Evolutionary conservation across 2,888 invertebrate species (phyloP).

Genomic region (Dasysyrphus albostriatus): DNA sequence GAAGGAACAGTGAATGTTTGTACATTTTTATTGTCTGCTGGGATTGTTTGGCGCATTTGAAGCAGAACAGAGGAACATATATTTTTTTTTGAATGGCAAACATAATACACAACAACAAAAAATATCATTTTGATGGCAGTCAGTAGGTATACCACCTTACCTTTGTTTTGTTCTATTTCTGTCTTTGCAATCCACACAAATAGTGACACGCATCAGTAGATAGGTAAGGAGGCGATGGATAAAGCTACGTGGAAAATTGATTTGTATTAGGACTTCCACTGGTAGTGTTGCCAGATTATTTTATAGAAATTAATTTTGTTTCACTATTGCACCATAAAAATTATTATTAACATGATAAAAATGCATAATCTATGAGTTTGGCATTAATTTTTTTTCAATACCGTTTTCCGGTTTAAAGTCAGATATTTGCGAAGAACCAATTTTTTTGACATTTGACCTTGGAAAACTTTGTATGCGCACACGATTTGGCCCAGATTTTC

Average conservation of each 20-base stretch:
- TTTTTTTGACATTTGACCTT: too few relatives aligned
- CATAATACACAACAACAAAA: not conserved
- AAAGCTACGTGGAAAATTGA: slow-evolving; percentile 2
- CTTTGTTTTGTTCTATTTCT: not conserved
- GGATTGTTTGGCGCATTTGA: not conserved
- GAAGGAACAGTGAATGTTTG: not conserved
- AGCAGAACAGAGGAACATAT: not conserved
- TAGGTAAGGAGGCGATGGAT: not conserved
- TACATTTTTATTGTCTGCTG: not conserved
- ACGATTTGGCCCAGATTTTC: too few relatives aligned
- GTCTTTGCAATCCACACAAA: not conserved
- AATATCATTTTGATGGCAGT: slow-evolving; percentile 9
- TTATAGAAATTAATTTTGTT: too few relatives aligned
- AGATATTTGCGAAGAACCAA: too few relatives aligned
- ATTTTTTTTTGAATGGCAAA: not conserved
- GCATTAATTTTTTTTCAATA: too few relatives aligned
- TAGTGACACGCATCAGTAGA: not conserved
- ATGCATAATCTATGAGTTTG: too few relatives aligned
- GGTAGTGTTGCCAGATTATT: slow-evolving; percentile 34
- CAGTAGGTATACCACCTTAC: not conserved
- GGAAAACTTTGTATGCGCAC: too few relatives aligned
- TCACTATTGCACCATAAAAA: too few relatives aligned
- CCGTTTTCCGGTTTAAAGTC: too few relatives aligned
- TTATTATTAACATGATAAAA: too few relatives aligned
- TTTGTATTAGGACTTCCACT: not conserved